These are phyloP conservation scores for Oasisia sp. DNA, from an alignment of 2,888 invertebrate species.

Conservation along the genomic window DNA sequence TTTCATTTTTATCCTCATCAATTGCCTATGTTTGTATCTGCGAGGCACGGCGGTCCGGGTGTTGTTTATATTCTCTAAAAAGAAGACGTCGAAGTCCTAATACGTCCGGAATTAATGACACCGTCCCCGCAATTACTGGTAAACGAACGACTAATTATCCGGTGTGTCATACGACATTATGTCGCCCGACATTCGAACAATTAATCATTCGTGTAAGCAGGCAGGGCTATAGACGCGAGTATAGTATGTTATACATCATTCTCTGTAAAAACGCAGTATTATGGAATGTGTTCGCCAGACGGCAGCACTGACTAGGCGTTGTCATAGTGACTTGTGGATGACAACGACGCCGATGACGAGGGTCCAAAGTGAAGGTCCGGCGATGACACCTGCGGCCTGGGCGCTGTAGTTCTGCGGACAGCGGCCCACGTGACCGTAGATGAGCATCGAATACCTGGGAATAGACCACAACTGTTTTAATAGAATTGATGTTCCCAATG, in stretches of 20 bases:
- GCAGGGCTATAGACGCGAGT: too few relatives aligned
- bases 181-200: too few relatives aligned
- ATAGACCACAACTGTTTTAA: neutral
- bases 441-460: constrained; percentile 31
- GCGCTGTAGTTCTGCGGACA: constrained; percentile 29
- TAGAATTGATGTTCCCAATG: too few relatives aligned
- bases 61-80: neutral
- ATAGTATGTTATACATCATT: neutral
- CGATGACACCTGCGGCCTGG: neutral
- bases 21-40: neutral
- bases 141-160: too few relatives aligned
- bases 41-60: neutral
- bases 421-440: constrained; percentile 38
- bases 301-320: neutral
- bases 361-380: neutral
- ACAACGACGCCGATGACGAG: neutral
- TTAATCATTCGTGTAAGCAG: too few relatives aligned
- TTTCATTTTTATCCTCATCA: neutral
- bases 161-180: too few relatives aligned
- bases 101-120: neutral
- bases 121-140: neutral
- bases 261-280: neutral
- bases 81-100: neutral
- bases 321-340: neutral
- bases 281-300: neutral